phyloP scores from a whole-genome alignment of 1,140 invertebrate species.

The Oreohelix idahoensis region DNA sequence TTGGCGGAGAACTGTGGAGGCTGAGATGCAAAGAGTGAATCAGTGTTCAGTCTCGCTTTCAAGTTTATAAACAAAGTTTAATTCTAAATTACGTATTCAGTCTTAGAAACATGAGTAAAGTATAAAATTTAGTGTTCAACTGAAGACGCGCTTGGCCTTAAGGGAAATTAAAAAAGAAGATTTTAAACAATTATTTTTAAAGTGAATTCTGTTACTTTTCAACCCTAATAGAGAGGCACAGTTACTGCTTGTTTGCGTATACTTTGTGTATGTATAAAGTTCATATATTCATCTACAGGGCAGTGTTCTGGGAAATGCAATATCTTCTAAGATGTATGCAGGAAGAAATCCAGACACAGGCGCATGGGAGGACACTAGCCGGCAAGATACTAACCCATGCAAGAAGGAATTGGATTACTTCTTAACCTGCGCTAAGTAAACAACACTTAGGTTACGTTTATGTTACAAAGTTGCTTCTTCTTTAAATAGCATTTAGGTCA shows the following conservation, averaged over 20 bases:
- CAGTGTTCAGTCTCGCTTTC: too few relatives aligned
- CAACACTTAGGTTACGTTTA: neutral
- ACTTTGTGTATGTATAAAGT: neutral
- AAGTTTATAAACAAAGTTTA: too few relatives aligned
- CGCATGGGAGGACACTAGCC: neutral
- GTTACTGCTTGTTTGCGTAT: neutral
- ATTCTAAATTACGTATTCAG: too few relatives aligned
- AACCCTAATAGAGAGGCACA: too few relatives aligned
- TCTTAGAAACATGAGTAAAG: too few relatives aligned
- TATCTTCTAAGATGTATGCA: slow-evolving; percentile 25
- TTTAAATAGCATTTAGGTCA: neutral
- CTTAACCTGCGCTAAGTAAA: slow-evolving; percentile 26
- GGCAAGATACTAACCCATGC: slow-evolving; percentile 25
- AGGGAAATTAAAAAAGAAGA: too few relatives aligned
- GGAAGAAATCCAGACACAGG: slow-evolving; percentile 35
- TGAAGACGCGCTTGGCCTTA: too few relatives aligned
- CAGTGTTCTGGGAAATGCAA: slow-evolving; percentile 26
- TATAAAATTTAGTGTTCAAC: too few relatives aligned
- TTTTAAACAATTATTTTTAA: too few relatives aligned
- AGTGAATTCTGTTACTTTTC: too few relatives aligned
- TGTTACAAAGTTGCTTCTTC: neutral
- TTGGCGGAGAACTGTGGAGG: too few relatives aligned
- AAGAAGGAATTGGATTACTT: slow-evolving; percentile 32
- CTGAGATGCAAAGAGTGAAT: too few relatives aligned
- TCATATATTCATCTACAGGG: slow-evolving; percentile 4